Evolutionary conservation across 2,888 invertebrate species (phyloP).

Genomic region (Epistrophella euchroma): DNA sequence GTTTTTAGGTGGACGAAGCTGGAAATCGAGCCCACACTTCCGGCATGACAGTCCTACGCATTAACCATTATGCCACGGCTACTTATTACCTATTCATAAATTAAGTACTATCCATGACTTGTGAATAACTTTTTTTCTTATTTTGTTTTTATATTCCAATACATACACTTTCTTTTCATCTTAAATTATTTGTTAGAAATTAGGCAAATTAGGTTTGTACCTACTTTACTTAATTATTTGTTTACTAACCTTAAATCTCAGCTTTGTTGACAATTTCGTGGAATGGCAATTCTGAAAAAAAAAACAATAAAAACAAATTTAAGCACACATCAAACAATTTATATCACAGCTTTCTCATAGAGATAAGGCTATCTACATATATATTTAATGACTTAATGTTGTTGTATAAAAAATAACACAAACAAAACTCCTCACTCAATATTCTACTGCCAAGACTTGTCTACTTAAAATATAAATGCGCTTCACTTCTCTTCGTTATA

Average conservation of each 20-base stretch:
- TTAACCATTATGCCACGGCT: too few species aligned
- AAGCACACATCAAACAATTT: neutral
- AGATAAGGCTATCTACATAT: too few species aligned
- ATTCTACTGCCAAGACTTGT: conserved; percentile 43
- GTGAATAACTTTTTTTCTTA: too few species aligned
- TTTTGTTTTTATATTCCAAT: too few species aligned
- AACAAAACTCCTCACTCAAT: conserved; percentile 31
- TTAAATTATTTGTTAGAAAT: neutral
- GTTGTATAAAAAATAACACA: conserved; percentile 32
- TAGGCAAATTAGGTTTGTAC: neutral
- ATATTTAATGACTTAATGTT: conserved; percentile 27
- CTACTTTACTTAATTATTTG: neutral
- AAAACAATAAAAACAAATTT: conserved; percentile 24
- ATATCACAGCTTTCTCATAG: neutral
- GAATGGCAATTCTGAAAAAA: conserved; percentile 41
- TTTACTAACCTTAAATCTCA: conserved; percentile 30
- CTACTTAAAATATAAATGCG: conserved; percentile 55
- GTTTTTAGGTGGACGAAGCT: too few species aligned
- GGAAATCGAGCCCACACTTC: too few species aligned
- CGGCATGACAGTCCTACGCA: too few species aligned
- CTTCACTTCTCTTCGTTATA: conserved; percentile 26
- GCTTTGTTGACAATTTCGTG: neutral
- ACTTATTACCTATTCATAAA: too few species aligned
- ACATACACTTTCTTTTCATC: too few species aligned
- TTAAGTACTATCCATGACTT: too few species aligned